Evolutionary conservation across 2,113 vertebrate species (phyloP), one percentile per base, ranked within the genome.

Genomic region (Notarius quadriscutis): DNA sequence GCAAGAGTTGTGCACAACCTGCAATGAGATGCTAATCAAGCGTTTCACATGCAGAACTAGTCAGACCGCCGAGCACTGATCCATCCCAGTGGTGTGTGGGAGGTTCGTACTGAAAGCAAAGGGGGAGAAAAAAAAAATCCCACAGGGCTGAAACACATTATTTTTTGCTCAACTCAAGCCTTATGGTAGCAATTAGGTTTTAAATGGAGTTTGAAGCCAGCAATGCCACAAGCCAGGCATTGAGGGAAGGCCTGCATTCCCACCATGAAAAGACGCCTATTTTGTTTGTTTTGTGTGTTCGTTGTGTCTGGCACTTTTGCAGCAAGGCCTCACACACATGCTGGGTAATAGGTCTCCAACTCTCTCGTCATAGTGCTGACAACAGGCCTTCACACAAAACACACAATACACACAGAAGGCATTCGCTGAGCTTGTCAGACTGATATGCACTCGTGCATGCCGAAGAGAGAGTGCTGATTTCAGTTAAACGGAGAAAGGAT

Each of bases 381-480:
- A 86, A n/a, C 57, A 60, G 30, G 77, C 60, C 50, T 9, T 87
- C 60, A 14, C 78, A n/a, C 27, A 75, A 50, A 75, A 82, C 78
- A 81, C 77, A 81, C n/a, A 74, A 84, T 34, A 75, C 84, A 86
- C 63, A 86, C 55, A 18, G 8, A 51, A 77, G 50, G 86, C 9
- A 88, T 81, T 88, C 72, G 84, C 80, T 92, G 90, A 91, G 91
- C 86, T 90, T 85, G 89, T 81, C 77, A 14, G 63, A 51, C 79
- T 53, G 58, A 20, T 27, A 50, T 80, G 8, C 80, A 81, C 84
- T 86, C 79, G 86, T 74, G 65, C 57, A 10, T 78, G 86, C 77
- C 15, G 15, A 89, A 85, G 81, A 14, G 18, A 6, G 17, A 79
- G 65, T 89, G 79, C 87, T 69, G 88, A 85, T 82, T 82, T 84